Conservation (phyloP, 2,113 vertebrate species). For the Nesogale talazaci region DNA sequence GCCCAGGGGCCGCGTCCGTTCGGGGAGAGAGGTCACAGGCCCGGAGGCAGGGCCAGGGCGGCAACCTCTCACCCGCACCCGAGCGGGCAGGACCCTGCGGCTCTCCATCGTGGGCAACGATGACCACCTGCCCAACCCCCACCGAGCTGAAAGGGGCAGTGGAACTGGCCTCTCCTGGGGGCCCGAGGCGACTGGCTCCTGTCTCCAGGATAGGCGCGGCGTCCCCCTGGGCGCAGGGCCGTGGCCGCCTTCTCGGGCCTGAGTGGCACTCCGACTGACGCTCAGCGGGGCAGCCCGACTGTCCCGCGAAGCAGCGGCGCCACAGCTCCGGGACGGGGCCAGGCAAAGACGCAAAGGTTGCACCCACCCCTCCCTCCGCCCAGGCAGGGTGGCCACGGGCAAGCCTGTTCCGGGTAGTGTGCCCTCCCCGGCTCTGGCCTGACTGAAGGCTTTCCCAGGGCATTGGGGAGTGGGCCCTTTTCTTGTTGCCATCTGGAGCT, state of each 20-base stretch:
- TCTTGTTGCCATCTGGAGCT: not conserved
- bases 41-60: not conserved
- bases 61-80: not conserved
- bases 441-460: not conserved
- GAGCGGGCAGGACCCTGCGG: too few relatives aligned
- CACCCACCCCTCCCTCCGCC: not conserved
- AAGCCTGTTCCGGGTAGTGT: not conserved
- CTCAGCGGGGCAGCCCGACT: not conserved
- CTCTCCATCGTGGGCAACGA: not conserved
- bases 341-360: not conserved
- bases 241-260: not conserved
- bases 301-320: not conserved
- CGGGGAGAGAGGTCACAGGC: rapidly evolving
- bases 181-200: not conserved
- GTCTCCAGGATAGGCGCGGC: not conserved
- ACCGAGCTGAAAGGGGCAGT: not conserved
- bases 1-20: not conserved
- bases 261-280: rapidly evolving
- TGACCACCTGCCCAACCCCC: not conserved
- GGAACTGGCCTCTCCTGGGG: not conserved
- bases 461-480: not conserved
- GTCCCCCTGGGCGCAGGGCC: not conserved
- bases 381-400: not conserved
- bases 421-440: not conserved
- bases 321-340: not conserved